These are phyloP conservation scores for Rhingia rostrata DNA, from an alignment of 2,888 invertebrate species.

Conservation along the genomic window DNA sequence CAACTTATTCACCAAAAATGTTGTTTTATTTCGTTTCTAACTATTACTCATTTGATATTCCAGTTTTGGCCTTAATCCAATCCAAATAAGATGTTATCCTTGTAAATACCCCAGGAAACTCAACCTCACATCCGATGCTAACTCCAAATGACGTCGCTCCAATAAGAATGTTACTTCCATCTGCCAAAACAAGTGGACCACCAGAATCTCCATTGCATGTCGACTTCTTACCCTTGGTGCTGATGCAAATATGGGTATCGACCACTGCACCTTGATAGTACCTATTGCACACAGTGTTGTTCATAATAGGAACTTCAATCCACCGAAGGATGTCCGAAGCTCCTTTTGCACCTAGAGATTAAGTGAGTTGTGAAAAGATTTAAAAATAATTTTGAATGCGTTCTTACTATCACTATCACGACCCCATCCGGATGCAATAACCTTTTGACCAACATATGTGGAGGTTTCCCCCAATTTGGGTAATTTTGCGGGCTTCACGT, in stretches of 20 bases:
- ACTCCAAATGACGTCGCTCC: conserved; percentile 71
- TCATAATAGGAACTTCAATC: conserved; percentile 76
- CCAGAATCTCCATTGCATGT: conserved; percentile 72
- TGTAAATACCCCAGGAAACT: conserved; percentile 69
- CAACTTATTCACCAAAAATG: conserved; percentile 20
- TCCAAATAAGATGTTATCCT: conserved; percentile 66
- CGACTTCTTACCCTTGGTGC: conserved; percentile 57
- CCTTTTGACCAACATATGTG: conserved; percentile 48
- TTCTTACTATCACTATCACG: conserved; percentile 66
- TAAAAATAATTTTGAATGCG: neutral
- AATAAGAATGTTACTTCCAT: conserved; percentile 58
- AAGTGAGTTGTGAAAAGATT: neutral
- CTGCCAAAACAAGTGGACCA: conserved; percentile 64
- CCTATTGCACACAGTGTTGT: conserved; percentile 75
- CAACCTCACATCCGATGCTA: conserved; percentile 61
- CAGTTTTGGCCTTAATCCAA: conserved; percentile 67
- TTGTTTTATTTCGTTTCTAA: neutral
- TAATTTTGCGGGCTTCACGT: conserved; percentile 58
- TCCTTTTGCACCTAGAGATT: conserved; percentile 35
- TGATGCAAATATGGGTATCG: conserved; percentile 70
- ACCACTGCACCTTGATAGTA: conserved; percentile 75
- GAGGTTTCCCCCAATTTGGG: conserved; percentile 46
- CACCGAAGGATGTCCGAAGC: conserved; percentile 71
- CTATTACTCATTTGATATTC: conserved; percentile 12
- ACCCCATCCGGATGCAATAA: conserved; percentile 75